These are phyloP conservation scores for Luehdorfia chinensis DNA, from an alignment of 1,140 invertebrate genomes.

Conservation along the genomic window DNA sequence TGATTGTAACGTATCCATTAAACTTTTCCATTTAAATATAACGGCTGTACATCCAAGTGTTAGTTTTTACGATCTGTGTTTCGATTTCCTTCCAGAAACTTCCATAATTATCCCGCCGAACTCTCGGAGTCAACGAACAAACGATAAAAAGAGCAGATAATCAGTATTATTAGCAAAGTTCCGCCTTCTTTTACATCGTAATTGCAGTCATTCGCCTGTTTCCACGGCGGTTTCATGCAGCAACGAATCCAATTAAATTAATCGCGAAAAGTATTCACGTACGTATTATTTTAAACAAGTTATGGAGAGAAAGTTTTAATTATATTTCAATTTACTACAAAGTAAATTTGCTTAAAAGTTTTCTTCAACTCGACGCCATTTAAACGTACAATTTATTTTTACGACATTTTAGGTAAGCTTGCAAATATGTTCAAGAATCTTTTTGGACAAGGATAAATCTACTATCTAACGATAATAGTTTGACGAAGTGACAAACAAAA, in stretches of 20 bases:
- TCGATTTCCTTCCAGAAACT: constrained; percentile 10
- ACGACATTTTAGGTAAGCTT: too few species aligned
- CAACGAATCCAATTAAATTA: constrained; percentile 11
- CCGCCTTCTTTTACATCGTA: constrained; percentile 14
- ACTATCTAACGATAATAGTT: too few species aligned
- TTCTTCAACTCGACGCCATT: too few species aligned
- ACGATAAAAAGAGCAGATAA: constrained; percentile 16
- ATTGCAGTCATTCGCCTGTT: constrained; percentile 10
- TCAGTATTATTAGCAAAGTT: constrained; percentile 22
- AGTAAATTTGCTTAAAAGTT: too few species aligned
- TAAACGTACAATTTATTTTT: too few species aligned
- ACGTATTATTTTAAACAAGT: not conserved
- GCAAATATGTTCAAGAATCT: too few species aligned
- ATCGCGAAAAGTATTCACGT: not conserved
- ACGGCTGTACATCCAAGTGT: constrained; percentile 7
- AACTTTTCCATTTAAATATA: constrained; percentile 7
- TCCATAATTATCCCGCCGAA: constrained; percentile 9
- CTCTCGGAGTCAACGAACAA: constrained; percentile 6
- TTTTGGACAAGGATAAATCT: too few species aligned
- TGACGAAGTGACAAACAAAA: too few species aligned
- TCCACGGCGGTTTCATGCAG: not conserved
- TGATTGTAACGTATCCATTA: not conserved
- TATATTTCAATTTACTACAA: too few species aligned
- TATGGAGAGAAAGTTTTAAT: too few species aligned
- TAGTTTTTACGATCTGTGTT: constrained; percentile 6